A percentile compares a stretch with the other conserved stretches of the same genome.
Evolutionary conservation across 2,888 invertebrate species (phyloP).

Genomic region (Ichneumon xanthorius): DNA sequence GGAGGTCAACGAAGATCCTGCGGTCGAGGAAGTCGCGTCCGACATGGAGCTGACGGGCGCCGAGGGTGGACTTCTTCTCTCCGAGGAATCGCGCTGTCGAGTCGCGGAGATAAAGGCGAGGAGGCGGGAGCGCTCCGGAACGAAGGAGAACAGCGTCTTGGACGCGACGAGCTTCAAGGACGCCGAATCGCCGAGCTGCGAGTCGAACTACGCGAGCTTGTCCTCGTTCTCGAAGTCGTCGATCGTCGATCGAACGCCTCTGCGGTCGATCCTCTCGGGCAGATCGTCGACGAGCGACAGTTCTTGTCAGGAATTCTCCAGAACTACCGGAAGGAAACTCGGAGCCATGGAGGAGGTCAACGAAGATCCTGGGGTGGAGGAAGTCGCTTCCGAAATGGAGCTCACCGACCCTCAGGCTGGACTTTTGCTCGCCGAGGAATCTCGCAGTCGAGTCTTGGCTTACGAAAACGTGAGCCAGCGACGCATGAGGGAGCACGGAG

Average conservation of each 20-base stretch:
- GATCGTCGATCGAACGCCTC: constrained; percentile 63
- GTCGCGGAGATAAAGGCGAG: neutral
- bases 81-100: neutral
- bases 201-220: constrained; percentile 58
- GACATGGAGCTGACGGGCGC: constrained; percentile 38
- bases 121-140: neutral
- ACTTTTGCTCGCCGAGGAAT: constrained; percentile 13
- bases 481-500: constrained; percentile 36
- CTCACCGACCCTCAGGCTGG: constrained; percentile 32
- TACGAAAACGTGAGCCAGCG: constrained; percentile 10
- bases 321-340: constrained; percentile 59
- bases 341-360: constrained; percentile 65
- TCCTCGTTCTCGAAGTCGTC: constrained; percentile 38
- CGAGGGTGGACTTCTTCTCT: neutral
- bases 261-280: constrained; percentile 64
- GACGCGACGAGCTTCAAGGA: neutral
- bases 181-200: constrained; percentile 12
- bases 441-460: neutral
- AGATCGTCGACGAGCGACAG: constrained; percentile 37
- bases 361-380: constrained; percentile 58
- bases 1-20: constrained; percentile 66
- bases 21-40: constrained; percentile 7
- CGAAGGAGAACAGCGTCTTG: neutral
- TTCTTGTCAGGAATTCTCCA: constrained; percentile 33
- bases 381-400: constrained; percentile 15